phyloP scores from a whole-genome alignment of 2,113 vertebrate species.

The Mormyrus iriodes region DNA sequence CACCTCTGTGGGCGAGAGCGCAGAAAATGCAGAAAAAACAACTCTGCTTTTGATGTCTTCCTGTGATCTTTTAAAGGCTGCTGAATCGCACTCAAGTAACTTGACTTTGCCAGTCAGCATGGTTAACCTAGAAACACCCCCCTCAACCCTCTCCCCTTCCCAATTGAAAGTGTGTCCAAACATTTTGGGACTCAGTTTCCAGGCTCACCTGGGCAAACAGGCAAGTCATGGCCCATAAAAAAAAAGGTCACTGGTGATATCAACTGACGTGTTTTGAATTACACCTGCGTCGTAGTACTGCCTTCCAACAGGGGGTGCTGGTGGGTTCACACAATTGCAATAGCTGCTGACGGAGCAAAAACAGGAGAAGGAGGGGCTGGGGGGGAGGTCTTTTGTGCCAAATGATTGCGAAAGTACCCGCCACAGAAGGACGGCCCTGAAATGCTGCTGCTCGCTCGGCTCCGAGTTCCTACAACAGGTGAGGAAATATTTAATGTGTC shows the following conservation, averaged over 20 bases:
- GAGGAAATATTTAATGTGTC: constrained; percentile 16
- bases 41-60: not conserved
- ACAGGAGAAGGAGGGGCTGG: not conserved
- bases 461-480: not conserved
- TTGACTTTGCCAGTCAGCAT: not conserved
- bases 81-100: not conserved
- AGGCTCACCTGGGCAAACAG: not conserved
- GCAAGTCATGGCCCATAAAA: not conserved
- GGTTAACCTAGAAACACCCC: not conserved
- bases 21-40: not conserved
- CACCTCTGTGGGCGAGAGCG: not conserved
- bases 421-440: not conserved
- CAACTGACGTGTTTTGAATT: not conserved
- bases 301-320: constrained; percentile 1
- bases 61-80: not conserved
- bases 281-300: not conserved
- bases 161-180: not conserved
- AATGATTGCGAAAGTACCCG: constrained; percentile 3
- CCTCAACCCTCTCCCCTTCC: not conserved
- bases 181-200: not conserved
- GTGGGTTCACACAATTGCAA: constrained; percentile 2
- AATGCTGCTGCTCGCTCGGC: not conserved
- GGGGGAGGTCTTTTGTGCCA: not conserved
- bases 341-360: not conserved
- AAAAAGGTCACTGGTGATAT: constrained; percentile 3